Conservation (phyloP, 2,113 vertebrate species). For the Clinocottus analis region DNA sequence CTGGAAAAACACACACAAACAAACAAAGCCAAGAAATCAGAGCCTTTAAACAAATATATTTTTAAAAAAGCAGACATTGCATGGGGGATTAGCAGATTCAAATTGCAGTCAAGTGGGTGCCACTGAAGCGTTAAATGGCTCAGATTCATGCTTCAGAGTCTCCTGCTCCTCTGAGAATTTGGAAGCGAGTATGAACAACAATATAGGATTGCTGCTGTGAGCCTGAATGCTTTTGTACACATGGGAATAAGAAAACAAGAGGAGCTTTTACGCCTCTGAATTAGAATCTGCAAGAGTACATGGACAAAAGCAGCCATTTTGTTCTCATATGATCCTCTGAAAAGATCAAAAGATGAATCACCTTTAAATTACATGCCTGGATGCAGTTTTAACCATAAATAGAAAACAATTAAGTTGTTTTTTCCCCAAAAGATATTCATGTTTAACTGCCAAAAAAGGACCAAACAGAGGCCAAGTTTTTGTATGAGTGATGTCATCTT, state of each 20-base stretch:
- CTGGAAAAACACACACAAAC: constrained; percentile 70
- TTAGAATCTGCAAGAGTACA: constrained; percentile 4
- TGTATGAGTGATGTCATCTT: constrained; percentile 44
- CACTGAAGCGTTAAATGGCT: constrained; percentile 20
- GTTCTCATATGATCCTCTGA: constrained; percentile 7
- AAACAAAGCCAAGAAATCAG: neutral
- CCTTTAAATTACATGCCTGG: neutral
- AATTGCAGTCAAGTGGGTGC: constrained; percentile 16
- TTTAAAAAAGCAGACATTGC: neutral
- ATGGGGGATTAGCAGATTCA: constrained; percentile 10
- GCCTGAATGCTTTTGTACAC: constrained; percentile 21
- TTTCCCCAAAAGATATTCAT: neutral
- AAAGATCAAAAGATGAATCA: neutral
- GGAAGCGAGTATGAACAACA: neutral
- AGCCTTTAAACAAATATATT: constrained; percentile 8
- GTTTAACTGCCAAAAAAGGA: neutral
- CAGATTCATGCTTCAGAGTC: constrained; percentile 3
- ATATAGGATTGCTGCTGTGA: constrained; percentile 3
- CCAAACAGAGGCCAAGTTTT: constrained; percentile 26
- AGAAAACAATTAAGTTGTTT: neutral
- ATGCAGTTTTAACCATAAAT: neutral
- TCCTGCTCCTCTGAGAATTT: constrained; percentile 37
- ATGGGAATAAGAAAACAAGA: constrained; percentile 17
- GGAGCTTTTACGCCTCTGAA: constrained; percentile 21
- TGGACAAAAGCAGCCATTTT: constrained; percentile 1